Evolutionary conservation across 30 jellyfish, hydroid and myxozoan species (phyloP).

Genomic region (Pseudorhiza aurosa): DNA sequence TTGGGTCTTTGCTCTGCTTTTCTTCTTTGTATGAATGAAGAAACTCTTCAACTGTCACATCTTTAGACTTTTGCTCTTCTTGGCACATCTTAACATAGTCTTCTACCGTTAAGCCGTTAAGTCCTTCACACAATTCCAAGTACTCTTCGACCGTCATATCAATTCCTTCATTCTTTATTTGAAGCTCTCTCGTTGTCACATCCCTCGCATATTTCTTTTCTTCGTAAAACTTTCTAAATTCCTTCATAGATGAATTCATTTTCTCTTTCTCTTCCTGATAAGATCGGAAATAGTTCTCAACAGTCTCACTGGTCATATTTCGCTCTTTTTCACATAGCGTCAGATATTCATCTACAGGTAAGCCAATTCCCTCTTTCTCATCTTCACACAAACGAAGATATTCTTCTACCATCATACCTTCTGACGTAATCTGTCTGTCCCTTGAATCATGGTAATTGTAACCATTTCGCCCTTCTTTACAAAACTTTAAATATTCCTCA

Average conservation of each 20-base stretch:
- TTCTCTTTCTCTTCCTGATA: too few species aligned
- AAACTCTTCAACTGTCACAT: slow-evolving; percentile 45
- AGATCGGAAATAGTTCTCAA: background rate
- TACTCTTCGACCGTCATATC: slow-evolving; percentile 37
- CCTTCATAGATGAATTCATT: background rate
- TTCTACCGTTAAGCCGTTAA: background rate
- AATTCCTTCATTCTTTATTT: background rate
- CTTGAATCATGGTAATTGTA: too few species aligned
- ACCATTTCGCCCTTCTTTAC: background rate
- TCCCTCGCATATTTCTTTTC: too few species aligned
- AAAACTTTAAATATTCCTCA: background rate
- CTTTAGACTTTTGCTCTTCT: background rate
- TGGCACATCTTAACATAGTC: background rate
- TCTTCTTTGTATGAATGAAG: slow-evolving; percentile 2
- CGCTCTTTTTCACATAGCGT: background rate
- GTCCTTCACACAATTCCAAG: background rate
- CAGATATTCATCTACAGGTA: slow-evolving; percentile 28
- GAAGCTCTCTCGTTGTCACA: background rate
- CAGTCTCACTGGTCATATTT: too few species aligned
- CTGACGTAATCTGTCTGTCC: background rate
- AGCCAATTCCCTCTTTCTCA: background rate
- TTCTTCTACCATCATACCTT: background rate
- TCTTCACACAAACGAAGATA: background rate
- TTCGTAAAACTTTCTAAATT: background rate
- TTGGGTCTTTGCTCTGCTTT: background rate